These are phyloP conservation scores for Lagopus leucura DNA, from an alignment of 2,113 vertebrate species.

Conservation along the genomic window DNA sequence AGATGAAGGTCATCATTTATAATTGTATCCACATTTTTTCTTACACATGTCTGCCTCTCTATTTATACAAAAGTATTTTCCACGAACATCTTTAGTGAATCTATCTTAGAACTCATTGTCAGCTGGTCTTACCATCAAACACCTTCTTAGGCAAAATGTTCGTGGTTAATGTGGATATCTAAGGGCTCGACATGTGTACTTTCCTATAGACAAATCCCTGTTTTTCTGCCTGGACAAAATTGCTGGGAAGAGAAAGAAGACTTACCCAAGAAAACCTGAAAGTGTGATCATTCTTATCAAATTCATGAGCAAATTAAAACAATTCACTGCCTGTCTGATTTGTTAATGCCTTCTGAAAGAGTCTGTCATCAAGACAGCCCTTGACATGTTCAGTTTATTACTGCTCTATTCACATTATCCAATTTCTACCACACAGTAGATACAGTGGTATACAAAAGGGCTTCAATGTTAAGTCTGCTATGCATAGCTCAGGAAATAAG, in stretches of 20 bases:
- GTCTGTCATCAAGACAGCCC: background rate
- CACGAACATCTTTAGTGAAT: background rate
- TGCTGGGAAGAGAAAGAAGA: background rate
- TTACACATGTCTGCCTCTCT: background rate
- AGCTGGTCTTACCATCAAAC: constrained; percentile 16
- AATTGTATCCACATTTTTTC: background rate
- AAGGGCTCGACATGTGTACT: background rate
- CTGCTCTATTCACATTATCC: background rate
- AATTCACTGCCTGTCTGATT: background rate
- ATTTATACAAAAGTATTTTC: background rate
- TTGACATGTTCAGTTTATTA: background rate
- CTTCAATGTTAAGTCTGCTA: background rate
- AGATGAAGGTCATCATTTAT: background rate
- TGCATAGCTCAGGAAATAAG: background rate
- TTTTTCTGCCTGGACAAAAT: background rate
- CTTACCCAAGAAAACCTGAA: background rate
- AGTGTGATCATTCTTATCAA: background rate
- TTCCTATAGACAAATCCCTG: background rate
- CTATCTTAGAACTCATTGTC: background rate
- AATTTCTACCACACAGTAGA: background rate
- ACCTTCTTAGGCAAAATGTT: background rate
- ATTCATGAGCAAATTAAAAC: constrained; percentile 7
- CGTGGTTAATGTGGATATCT: background rate
- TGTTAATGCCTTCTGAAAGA: background rate
- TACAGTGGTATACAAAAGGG: background rate